Conservation (phyloP, 64 coral and sea anemone species). For the Montipora foliosa region DNA sequence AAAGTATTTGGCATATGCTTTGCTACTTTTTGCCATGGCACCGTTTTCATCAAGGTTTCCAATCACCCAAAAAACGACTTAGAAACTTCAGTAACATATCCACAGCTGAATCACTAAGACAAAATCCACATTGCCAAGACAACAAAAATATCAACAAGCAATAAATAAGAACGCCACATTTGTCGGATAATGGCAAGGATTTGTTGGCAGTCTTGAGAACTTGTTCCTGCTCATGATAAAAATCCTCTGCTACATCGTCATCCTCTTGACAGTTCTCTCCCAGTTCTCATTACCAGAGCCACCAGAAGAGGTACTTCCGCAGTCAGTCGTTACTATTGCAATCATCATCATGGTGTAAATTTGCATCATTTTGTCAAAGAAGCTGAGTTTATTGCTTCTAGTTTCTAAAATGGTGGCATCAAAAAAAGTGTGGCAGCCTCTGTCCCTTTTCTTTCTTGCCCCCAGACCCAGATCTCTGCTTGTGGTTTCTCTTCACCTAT, state of each 20-base stretch:
- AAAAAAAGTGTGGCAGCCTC: too few species aligned
- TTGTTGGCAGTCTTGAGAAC: too few species aligned
- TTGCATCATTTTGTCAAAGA: too few species aligned
- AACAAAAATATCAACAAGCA: conserved; percentile 72
- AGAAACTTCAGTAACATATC: conserved; percentile 70
- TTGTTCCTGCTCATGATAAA: neutral
- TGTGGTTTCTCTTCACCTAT: too few species aligned
- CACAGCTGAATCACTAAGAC: conserved; percentile 62
- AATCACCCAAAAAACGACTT: conserved; percentile 63
- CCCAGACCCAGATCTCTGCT: too few species aligned
- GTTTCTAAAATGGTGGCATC: too few species aligned
- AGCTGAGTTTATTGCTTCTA: too few species aligned
- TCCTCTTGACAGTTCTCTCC: conserved; percentile 10
- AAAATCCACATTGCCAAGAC: conserved; percentile 65
- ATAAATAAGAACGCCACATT: conserved; percentile 38
- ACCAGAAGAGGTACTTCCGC: neutral
- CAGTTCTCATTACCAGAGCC: neutral
- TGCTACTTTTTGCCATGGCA: conserved; percentile 7
- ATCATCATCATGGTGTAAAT: neutral
- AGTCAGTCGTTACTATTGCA: neutral
- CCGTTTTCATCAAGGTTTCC: conserved; percentile 51
- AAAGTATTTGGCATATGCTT: conserved; percentile 45
- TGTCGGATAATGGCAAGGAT: neutral
- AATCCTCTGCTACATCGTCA: conserved; percentile 35
- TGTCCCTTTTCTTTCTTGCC: too few species aligned